Evolutionary conservation across 2,888 invertebrate species (phyloP).

Genomic region (Eupelmus urozonus): DNA sequence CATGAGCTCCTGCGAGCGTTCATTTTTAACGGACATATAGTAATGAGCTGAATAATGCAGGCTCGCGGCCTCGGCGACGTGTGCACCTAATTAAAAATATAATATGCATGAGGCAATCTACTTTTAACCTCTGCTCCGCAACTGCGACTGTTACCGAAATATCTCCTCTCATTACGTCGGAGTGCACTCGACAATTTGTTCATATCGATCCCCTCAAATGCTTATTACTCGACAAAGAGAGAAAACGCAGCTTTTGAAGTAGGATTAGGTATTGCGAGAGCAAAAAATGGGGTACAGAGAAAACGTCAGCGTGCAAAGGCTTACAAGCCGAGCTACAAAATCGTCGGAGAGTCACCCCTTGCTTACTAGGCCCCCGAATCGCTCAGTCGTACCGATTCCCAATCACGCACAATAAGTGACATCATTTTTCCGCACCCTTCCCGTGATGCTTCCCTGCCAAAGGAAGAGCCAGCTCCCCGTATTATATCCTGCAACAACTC

Average conservation of each 20-base stretch:
- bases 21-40: neutral
- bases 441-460: neutral
- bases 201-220: too few species aligned
- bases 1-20: neutral
- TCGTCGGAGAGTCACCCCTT: too few species aligned
- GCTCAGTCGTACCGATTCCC: conserved; percentile 28
- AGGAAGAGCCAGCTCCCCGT: conserved; percentile 1
- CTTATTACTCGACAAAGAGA: too few species aligned
- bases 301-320: too few species aligned
- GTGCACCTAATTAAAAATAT: conserved; percentile 15
- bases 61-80: neutral
- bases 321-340: too few species aligned
- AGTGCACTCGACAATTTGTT: too few species aligned
- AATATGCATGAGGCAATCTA: conserved; percentile 17
- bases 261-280: too few species aligned
- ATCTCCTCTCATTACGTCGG: too few species aligned
- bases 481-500: conserved; percentile 1
- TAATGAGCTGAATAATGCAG: neutral
- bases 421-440: conserved; percentile 26
- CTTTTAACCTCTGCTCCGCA: neutral
- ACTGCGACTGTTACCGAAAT: too few species aligned
- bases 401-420: conserved; percentile 36
- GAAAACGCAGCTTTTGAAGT: too few species aligned
- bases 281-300: too few species aligned
- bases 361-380: too few species aligned